A percentile compares a stretch with the other conserved stretches of the same genome.
Evolutionary conservation across 2,888 invertebrate genomes (phyloP).

Genomic region (Ametastegia equiseti): DNA sequence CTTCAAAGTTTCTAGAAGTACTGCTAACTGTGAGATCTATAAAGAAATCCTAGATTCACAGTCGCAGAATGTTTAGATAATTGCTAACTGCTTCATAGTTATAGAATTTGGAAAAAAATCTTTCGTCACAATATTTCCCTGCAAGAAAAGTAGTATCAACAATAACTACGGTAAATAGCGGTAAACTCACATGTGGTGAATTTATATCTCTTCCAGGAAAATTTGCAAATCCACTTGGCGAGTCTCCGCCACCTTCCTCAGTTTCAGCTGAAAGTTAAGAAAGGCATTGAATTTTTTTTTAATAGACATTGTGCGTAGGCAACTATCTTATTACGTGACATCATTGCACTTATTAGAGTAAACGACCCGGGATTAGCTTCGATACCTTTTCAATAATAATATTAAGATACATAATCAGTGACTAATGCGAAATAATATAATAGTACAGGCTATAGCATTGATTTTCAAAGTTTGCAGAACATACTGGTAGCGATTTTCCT

Average conservation of each 20-base stretch:
- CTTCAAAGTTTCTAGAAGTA: background rate
- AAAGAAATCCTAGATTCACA: background rate
- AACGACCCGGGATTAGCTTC: no score
- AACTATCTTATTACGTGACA: no score
- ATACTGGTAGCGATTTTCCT: no score
- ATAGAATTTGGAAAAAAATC: background rate
- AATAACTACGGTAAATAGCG: background rate
- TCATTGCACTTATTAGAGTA: no score
- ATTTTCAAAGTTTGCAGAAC: no score
- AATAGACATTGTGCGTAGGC: background rate
- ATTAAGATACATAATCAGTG: no score
- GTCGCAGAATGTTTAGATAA: background rate
- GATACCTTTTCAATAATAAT: no score
- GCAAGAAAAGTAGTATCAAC: background rate
- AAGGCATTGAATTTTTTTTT: background rate
- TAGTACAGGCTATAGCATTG: no score
- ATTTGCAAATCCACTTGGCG: conserved; percentile 64
- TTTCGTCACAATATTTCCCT: background rate
- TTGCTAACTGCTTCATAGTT: background rate
- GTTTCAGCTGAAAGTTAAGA: conserved; percentile 63
- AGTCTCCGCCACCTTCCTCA: conserved; percentile 67
- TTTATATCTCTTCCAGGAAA: conserved; percentile 63
- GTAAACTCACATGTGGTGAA: conserved; percentile 69
- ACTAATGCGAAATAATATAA: no score
- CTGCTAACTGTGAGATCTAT: background rate